These are phyloP conservation scores for Tringa solitaria DNA, from an alignment of 2,113 vertebrate genomes.

Conservation along the genomic window DNA sequence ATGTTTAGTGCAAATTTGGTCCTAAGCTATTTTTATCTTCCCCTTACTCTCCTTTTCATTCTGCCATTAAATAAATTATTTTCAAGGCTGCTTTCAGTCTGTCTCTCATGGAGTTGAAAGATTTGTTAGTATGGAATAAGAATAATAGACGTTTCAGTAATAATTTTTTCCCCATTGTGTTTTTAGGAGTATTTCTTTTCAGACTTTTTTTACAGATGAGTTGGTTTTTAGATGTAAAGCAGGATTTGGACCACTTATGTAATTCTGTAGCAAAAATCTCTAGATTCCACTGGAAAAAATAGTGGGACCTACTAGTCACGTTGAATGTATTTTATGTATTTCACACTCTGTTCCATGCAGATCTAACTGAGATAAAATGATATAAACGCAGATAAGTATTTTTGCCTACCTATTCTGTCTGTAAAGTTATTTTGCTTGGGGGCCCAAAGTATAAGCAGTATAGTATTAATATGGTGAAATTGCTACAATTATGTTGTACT, in stretches of 20 bases:
- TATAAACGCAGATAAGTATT: conserved; percentile 23
- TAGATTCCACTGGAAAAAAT: not conserved
- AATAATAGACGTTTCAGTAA: not conserved
- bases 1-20: not conserved
- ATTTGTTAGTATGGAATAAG: not conserved
- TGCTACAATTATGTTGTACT: conserved; percentile 60
- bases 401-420: conserved; percentile 14
- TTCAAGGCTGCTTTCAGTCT: not conserved
- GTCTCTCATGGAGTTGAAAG: not conserved
- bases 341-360: not conserved
- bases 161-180: fast-evolving
- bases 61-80: not conserved
- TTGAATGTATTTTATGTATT: not conserved
- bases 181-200: not conserved
- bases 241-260: not conserved
- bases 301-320: not conserved
- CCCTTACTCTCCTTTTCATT: not conserved
- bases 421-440: conserved; percentile 49
- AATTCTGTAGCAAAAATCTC: not conserved
- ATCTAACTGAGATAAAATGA: conserved; percentile 8
- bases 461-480: conserved; percentile 64
- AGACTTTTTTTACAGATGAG: not conserved
- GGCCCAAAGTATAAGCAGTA: conserved; percentile 14
- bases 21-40: conserved; percentile 15
- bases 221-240: not conserved